phyloP scores from a whole-genome alignment of 1,140 invertebrate species.

The Asbolus verrucosus region DNA sequence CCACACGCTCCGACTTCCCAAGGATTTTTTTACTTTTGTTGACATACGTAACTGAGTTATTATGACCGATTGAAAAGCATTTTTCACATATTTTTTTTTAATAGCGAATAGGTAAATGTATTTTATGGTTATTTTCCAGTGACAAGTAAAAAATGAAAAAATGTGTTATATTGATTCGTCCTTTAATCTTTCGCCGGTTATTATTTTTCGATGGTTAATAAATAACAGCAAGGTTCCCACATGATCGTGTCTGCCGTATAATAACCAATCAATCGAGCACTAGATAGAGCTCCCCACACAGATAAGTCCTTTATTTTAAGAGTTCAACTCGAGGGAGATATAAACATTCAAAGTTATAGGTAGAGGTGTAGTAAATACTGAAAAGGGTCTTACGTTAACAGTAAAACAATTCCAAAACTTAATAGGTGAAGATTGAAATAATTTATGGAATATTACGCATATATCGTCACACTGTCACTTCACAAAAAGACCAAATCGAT shows the following conservation, averaged over 20 bases:
- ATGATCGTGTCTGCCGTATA: constrained; percentile 15
- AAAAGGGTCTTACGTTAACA: constrained; percentile 20
- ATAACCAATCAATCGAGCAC: constrained; percentile 31
- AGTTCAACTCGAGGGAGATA: constrained; percentile 25
- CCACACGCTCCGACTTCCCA: too few relatives aligned
- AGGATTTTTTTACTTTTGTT: too few relatives aligned
- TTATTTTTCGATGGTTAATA: constrained; percentile 28
- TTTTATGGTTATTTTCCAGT: too few relatives aligned
- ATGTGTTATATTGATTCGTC: constrained; percentile 7
- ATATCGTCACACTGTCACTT: background rate
- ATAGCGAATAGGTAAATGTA: too few relatives aligned
- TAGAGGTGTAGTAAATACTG: constrained; percentile 21
- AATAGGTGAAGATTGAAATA: constrained; percentile 9
- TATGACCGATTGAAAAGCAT: too few relatives aligned
- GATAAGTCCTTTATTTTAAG: constrained; percentile 37
- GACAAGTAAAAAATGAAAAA: too few relatives aligned
- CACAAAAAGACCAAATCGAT: constrained; percentile 7
- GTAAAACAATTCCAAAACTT: constrained; percentile 19
- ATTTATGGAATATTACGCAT: background rate
- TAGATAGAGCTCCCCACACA: constrained; percentile 28
- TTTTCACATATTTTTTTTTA: too few relatives aligned
- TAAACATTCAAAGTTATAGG: constrained; percentile 35
- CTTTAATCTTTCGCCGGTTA: constrained; percentile 19
- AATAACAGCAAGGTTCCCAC: constrained; percentile 22
- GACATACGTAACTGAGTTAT: too few relatives aligned